Evolutionary conservation across 2,113 vertebrate species (phyloP).

Genomic region (Pelecanoides urinatrix): DNA sequence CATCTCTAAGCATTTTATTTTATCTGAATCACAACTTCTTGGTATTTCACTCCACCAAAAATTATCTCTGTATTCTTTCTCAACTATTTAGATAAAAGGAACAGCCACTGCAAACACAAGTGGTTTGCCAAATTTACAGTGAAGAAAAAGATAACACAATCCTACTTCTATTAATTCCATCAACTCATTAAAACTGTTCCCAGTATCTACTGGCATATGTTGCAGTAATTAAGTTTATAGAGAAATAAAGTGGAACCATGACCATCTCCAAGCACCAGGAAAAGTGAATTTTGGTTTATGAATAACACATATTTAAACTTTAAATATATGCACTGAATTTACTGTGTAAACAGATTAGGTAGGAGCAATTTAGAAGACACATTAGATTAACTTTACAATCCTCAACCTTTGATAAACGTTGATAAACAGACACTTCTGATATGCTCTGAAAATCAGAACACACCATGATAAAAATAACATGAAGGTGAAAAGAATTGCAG

Average conservation of each 20-base stretch:
- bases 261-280: neutral
- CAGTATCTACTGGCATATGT: neutral
- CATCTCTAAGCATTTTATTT: constrained; percentile 27
- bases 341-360: neutral
- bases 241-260: neutral
- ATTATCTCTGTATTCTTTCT: constrained; percentile 29
- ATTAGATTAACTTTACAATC: neutral
- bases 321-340: neutral
- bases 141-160: constrained; percentile 12
- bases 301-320: neutral
- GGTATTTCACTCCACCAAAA: constrained; percentile 11
- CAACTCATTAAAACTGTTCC: neutral
- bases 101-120: neutral
- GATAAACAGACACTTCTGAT: neutral
- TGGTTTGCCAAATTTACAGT: neutral
- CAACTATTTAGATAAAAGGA: constrained; percentile 26
- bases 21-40: constrained; percentile 21
- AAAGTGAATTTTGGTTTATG: neutral
- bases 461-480: neutral
- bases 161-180: neutral
- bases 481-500: neutral
- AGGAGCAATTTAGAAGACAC: neutral
- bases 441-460: neutral
- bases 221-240: neutral
- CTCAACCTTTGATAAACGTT: neutral